A percentile compares a stretch with the other conserved stretches of the same genome.
Evolutionary conservation across 2,888 invertebrate genomes (phyloP).

Genomic region (Apantesis nais): DNA sequence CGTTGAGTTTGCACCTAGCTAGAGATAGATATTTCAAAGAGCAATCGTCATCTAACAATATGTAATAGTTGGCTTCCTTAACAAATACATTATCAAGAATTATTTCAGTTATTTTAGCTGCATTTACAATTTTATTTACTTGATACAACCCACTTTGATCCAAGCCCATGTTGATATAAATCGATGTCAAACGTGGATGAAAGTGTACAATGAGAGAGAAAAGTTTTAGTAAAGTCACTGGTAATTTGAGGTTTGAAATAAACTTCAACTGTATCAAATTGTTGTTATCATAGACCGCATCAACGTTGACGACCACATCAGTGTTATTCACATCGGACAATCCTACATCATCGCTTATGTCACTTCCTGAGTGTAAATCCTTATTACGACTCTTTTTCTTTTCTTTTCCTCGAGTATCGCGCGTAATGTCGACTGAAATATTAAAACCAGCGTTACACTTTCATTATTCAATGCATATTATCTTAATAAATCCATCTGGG

Average conservation of each 20-base stretch:
- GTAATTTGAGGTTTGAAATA: not conserved
- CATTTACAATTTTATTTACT: slow-evolving; percentile 1
- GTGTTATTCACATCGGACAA: too few species aligned
- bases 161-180: slow-evolving; percentile 11
- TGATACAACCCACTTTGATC: slow-evolving; percentile 6
- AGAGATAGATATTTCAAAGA: slow-evolving; percentile 57
- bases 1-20: slow-evolving; percentile 60
- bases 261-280: slow-evolving; percentile 11
- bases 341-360: not conserved
- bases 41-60: slow-evolving; percentile 50
- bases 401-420: not conserved
- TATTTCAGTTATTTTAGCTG: slow-evolving; percentile 12
- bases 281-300: slow-evolving; percentile 4
- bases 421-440: not conserved
- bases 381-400: not conserved
- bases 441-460: not conserved
- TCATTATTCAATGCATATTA: not conserved
- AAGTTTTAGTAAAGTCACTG: slow-evolving; percentile 1
- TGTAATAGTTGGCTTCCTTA: slow-evolving; percentile 52
- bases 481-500: not conserved
- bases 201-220: slow-evolving; percentile 8
- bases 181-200: slow-evolving; percentile 9
- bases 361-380: not conserved
- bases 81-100: slow-evolving; percentile 14
- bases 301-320: not conserved